phyloP scores from a whole-genome alignment of 2,797 vertebrate species.

The Oryzias dopingdopingensis region DNA sequence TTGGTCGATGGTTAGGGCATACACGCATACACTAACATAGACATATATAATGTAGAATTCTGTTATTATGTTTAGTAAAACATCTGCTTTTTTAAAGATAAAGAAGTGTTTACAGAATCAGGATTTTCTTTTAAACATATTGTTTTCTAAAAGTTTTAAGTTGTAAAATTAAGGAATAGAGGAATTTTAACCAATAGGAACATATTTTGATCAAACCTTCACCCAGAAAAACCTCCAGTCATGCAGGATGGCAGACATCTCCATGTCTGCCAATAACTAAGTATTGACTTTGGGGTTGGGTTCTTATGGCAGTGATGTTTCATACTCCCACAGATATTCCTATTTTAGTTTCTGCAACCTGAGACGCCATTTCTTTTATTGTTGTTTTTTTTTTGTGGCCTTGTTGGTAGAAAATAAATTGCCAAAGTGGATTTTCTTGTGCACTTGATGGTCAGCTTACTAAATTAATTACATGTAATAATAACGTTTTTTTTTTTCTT shows the following conservation, averaged over 20 bases:
- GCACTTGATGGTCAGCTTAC: constrained; percentile 14
- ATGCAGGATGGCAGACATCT: constrained; percentile 43
- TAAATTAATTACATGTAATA: constrained; percentile 9
- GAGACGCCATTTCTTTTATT: constrained; percentile 52
- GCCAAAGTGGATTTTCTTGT: constrained; percentile 28
- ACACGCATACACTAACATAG: no score
- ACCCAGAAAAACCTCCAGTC: constrained; percentile 37
- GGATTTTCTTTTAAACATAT: no score
- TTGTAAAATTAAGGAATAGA: no score
- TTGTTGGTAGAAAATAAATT: constrained; percentile 33
- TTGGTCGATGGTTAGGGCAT: no score
- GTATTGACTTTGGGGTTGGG: constrained; percentile 66
- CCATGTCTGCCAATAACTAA: constrained; percentile 58
- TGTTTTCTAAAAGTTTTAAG: no score
- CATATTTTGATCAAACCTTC: no score
- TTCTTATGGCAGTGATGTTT: constrained; percentile 70
- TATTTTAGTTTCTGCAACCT: constrained; percentile 50
- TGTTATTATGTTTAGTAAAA: no score
- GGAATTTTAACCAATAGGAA: no score
- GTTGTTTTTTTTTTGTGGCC: constrained; percentile 49
- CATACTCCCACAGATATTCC: constrained; percentile 64
- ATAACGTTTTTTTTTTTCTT: background rate
- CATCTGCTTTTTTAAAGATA: no score
- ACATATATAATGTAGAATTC: no score
- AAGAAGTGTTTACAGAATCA: no score